Evolutionary conservation across 2,888 invertebrate genomes (phyloP), one percentile per base, ranked within the genome.

Genomic region (Leucophenga montana): DNA sequence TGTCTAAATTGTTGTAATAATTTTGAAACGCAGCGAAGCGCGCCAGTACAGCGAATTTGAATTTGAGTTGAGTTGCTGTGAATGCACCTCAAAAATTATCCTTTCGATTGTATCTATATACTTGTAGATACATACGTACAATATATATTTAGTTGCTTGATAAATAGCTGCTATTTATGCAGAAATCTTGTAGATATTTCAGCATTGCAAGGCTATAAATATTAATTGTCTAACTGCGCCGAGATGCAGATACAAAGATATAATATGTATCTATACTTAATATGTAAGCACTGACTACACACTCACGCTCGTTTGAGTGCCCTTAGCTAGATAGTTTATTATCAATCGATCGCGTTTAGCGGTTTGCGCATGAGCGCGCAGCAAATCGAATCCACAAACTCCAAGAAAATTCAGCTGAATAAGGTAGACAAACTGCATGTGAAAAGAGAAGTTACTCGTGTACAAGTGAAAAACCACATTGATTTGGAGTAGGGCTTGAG

Each of bases 291-390:
- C 16, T 8, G 8, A 50, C 50, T 27, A 50, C 18, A 50, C 50
- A 50, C 18, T 16, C 16, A 18, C 50, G n/a, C 46, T 13, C 20
- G 18, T 64, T 46, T 22, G 16, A 64, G n/a, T 64, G 62, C 62
- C 62, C 62, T 64, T 64, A 64, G 62, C 62, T 22, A 64, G 62
- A 48, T 64, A 64, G 62, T 64, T 64, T 77, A 81, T 82, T 83
- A 83, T 82, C 83, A 83, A 82, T 83, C 80, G 81, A 82, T 81
- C 81, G 83, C 81, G 74, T 74, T 79, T 81, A 81, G 80, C 76
- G 83, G 74, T 75, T 75, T 74, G 66, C 66, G 69, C 67, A 65
- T 50, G 50, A n/a, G 50, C 16, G 50, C 50, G 16, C 50, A 16
- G 50, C 50, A 16, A n/a, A 50, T 50, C 16, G n/a, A 18, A 16